phyloP scores from a whole-genome alignment of 2,797 vertebrate genomes.

The Brachymystax lenok region DNA sequence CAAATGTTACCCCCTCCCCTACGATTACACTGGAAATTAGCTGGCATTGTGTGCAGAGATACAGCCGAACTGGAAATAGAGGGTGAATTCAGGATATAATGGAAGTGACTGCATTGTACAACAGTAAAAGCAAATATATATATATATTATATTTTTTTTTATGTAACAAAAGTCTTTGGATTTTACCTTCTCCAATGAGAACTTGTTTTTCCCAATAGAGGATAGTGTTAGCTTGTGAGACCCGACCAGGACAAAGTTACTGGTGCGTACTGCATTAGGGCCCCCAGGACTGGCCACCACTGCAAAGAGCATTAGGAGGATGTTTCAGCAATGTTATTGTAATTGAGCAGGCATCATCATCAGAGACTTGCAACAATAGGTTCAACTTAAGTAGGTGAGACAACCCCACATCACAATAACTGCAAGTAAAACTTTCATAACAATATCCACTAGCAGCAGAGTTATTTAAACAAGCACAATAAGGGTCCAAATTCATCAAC shows the following conservation, averaged over 20 bases:
- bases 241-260: constrained; percentile 87
- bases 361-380: no score
- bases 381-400: no score
- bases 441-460: no score
- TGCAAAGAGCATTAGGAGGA: constrained; percentile 41
- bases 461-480: neutral
- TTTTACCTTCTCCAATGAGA: constrained; percentile 90
- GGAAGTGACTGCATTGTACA: neutral
- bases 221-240: constrained; percentile 84
- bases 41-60: neutral
- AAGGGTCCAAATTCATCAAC: no score
- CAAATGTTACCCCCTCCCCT: neutral
- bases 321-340: neutral
- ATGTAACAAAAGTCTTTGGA: neutral
- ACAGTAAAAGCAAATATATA: neutral
- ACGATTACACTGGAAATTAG: neutral
- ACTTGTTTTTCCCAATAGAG: constrained; percentile 85
- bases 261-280: constrained; percentile 88
- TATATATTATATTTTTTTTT: neutral
- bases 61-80: neutral
- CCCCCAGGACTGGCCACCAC: constrained; percentile 91
- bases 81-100: neutral
- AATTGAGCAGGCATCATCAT: no score
- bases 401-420: neutral
- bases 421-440: no score